Base-by-base conservation (phyloP, 2,113 vertebrate genomes). In the Pseudorectes ferrugineus region DNA sequence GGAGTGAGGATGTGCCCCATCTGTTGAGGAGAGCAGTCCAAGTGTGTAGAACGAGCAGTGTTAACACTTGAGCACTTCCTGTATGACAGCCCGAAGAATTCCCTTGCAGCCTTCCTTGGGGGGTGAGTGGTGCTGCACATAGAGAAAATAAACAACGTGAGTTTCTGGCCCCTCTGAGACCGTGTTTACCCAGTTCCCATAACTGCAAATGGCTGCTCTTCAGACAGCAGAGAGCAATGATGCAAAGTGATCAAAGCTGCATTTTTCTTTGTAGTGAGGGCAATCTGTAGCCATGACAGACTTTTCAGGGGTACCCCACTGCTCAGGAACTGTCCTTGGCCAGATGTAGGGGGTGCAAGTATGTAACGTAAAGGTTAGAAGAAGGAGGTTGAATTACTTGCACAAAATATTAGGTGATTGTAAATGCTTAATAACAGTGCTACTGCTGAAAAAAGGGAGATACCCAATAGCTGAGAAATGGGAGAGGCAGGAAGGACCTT, bases 331-430 rank as follows among this genome's bases (percentile, higher is more conserved):
- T 40, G 24, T 10, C 31, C 35, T 36, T 65, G 49, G 31, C 43
- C 63, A 55, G 9, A 25, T 13, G 14, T 38, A 61, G 23, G 31
- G 9, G 15, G 3, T 42, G 17, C 48, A 75, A 26, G 22, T 25
- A 36, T 33, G 38, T 40, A 62, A 38, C 7, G 48, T 62, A 9
- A 10, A 20, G 10, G 46, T 68, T 46, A 67, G 21, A 67, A 68
- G 36, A 45, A 77, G 23, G 72, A 85, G 18, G 63, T 24, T 63
- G 29, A 71, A 66, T 15, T 42, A 25, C 22, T 67, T 35, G 10
- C 16, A 7, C 51, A 33, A 77, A 74, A 22, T 19, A 54, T 10
- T 42, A 15, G 0, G 0, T 59, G 55, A 65, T 23, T 54, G 8
- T 61, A 75, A 83, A 42, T 62, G 21, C 11, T 14, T 48, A 35